Evolutionary conservation across 2,888 invertebrate species (phyloP), one percentile per base, ranked within the genome.

Genomic region (Coelinius sp.): DNA sequence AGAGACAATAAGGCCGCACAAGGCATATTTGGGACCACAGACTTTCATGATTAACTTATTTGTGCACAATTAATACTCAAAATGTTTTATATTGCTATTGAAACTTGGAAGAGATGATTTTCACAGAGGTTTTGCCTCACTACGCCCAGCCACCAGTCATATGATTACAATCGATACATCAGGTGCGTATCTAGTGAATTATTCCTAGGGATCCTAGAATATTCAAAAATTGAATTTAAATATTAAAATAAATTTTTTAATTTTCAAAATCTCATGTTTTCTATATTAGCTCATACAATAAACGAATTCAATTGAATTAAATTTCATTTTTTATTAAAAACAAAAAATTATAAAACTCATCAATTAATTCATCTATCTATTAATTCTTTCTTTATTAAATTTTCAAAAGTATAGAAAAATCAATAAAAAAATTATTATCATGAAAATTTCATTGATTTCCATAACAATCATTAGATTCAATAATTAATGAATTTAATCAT

Each of bases 21-120:
- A 91, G 79, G 97, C 97, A 74, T 95, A 91, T 89, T 97, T 97
- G 41, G 97, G 97, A 70, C 97, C 97, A 89, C 97, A 97, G 20
- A 59, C 35, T 25, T 59, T 59, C 59, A 35, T 59, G 35, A 59
- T 35, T 6, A 14, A 10, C 31, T 6, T 25, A 27, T 25, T 56
- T 27, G 27, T 35, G 49, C 49, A 31, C 17, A 17, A 49, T 49
- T 35, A 10, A 8, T 12, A 27, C 14, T 24, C 53, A 24, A 46
- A 27, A 35, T 46, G 59, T 66, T 35, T 12, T 56, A 53, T 62
- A 52, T 65, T 63, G 62, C 44, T 62, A 52, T 27, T 38, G 41
- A 62, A 38, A 31, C 12, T 24, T 46, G 68, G 63, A 69, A 31
- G 52, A 41, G 25, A 22, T 27, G 64, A 76, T 49, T 65, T 70